Base-by-base conservation (phyloP, 2,888 invertebrate genomes). In the Tanytarsus gracilentus region DNA sequence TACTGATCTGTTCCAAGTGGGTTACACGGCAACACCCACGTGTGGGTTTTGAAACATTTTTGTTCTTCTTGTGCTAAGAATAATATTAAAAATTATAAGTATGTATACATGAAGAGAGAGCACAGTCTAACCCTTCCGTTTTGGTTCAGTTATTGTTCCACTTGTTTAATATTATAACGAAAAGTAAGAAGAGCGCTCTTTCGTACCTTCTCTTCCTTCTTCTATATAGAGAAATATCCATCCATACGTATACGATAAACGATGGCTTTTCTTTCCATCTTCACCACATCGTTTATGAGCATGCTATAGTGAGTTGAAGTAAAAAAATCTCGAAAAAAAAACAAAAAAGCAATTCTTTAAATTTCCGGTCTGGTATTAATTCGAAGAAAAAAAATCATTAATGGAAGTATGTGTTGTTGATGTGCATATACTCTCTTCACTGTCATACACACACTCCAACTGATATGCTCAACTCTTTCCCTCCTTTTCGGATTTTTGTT, bases 121-220 rank as follows among this genome's bases (percentile, higher is more conserved):
- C 23, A 44, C 23, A 44, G 23, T 44, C 60, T 50, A 60, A 49
- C 60, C 60, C 50, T 60, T 50, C 60, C 60, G 60, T 50, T 60
- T 60, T 50, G 60, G 60, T 60, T 60, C 60, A 50, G 60, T 50
- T 60, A 60, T 60, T 60, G 60, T 60, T 60, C 60, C 60, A 60
- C 60, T 60, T 60, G 60, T 50, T 50, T 60, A 60, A 60, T 50
- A 60, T 50, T 4, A 49, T 50, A 50, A 50, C 33, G 50, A 44
- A 21, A 11, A 44, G n/a, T n/a, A 50, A 50, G 50, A 51, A 51
- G 51, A 50, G 50, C 14, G n/a, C 26, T 11, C 16, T 8, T 23
- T 29, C 18, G 16, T 25, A 23, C 16, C 48, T 6, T 48, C 44
- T 44, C 40, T 58, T 48, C 58, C 58, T 58, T 58, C 58, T 26